These are phyloP conservation scores for Augochlora pura DNA, from an alignment of 1,140 invertebrate species.

Conservation along the genomic window DNA sequence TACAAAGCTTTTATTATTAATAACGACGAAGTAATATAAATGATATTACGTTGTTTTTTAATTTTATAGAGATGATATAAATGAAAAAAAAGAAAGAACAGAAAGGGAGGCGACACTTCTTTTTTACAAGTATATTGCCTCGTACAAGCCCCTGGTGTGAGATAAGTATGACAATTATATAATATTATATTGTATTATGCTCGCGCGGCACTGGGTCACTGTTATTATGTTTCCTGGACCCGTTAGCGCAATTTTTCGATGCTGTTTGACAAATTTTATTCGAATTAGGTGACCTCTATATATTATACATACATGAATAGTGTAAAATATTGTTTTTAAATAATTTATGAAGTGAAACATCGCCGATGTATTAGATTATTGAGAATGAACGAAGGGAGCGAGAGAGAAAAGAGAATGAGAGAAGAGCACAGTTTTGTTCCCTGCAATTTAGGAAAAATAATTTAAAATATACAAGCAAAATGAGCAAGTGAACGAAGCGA, in stretches of 20 bases:
- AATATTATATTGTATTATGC: conserved; percentile 57
- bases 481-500: conserved; percentile 39
- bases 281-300: conserved; percentile 68
- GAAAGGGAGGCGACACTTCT: conserved; percentile 56
- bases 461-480: conserved; percentile 28
- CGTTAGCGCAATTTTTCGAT: conserved; percentile 68
- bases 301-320: conserved; percentile 75
- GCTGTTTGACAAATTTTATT: conserved; percentile 72
- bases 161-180: conserved; percentile 59
- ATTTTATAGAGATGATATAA: conserved; percentile 76
- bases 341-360: conserved; percentile 76
- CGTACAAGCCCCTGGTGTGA: conserved; percentile 76
- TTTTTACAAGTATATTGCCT: conserved; percentile 72
- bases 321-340: conserved; percentile 78
- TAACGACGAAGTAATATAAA: conserved; percentile 78
- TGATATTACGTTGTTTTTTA: conserved; percentile 80
- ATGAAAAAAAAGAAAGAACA: conserved; percentile 37
- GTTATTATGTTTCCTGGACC: conserved; percentile 76
- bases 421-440: conserved; percentile 39
- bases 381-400: conserved; percentile 46
- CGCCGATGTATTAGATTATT: conserved; percentile 76
- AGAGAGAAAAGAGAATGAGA: conserved; percentile 38
- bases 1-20: conserved; percentile 80
- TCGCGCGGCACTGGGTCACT: conserved; percentile 72
- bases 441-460: conserved; percentile 38